Base-by-base conservation (phyloP, 2,797 vertebrate genomes). In the Telmatherina bonti region DNA sequence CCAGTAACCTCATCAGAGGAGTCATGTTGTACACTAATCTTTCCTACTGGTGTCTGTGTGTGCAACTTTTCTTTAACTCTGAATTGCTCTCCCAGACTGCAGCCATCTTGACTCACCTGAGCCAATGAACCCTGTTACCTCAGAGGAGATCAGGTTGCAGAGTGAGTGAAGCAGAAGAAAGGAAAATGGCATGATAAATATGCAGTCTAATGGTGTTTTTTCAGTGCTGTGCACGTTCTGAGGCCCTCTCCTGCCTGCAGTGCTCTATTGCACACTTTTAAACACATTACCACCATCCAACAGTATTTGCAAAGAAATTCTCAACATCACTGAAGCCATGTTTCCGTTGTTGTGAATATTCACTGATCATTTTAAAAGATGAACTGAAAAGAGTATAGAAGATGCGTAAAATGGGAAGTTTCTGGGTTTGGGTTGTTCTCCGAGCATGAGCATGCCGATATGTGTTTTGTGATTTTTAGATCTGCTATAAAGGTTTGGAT, bases 361-460 rank as follows among this genome's bases (percentile, higher is more conserved):
- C 16, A 29, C 36, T 26, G 58, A 41, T 81, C 0, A 30, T 24
- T 31, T 75, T 33, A 3, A 36, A 54, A 67, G 55, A 71, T 64
- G 68, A 72, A 67, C 68, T 22, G 57, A 68, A 54, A 67, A 22
- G 24, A 33, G 30, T 47, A 1, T 35, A 60, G 71, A 61, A 58
- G 63, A 70, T 68, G 70, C 8, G 9, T 56, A 67, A 67, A 65
- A 55, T 30, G 47, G 43, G 62, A 70, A 62, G 78, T 33, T 63
- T 71, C 45, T 20, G 62, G 76, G 65, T 41, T 5, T 2, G 72
- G 63, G 63, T 66, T 62, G 79, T 71, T 67, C 72, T 76, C 9
- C 20, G 74, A 87, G 83, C 81, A 82, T 85, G 88, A 86, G 57
- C 89, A 88, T 91, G 88, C 83, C 79, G 78, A 82, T 61, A 82